These are phyloP conservation scores for Ips nitidus DNA, from an alignment of 1,140 invertebrate genomes.

Conservation along the genomic window DNA sequence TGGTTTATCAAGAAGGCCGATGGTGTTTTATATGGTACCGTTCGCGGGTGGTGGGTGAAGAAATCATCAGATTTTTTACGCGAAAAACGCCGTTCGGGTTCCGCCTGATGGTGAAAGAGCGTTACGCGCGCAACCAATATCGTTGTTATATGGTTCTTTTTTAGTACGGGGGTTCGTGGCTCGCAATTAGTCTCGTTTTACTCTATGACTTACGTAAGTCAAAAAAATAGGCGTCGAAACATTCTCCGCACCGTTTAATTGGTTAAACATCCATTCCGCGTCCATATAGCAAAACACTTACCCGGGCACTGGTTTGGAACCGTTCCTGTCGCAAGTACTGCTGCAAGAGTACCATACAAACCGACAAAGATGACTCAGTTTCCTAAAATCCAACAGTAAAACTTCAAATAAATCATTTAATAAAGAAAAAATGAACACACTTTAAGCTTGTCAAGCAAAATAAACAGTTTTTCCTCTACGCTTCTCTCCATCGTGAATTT, in stretches of 20 bases:
- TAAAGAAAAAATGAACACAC: slow-evolving; percentile 26
- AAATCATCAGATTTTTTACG: slow-evolving; percentile 15
- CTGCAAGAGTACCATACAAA: slow-evolving; percentile 44
- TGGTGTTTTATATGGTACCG: slow-evolving; percentile 16
- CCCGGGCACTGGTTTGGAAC: background rate
- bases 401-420: slow-evolving; percentile 2
- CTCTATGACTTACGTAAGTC: background rate
- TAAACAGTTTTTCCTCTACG: slow-evolving; percentile 41
- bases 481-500: slow-evolving; percentile 26
- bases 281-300: slow-evolving; percentile 3
- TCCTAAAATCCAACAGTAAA: slow-evolving; percentile 36
- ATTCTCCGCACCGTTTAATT: background rate
- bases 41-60: slow-evolving; percentile 22
- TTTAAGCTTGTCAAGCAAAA: slow-evolving; percentile 43
- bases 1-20: slow-evolving; percentile 1
- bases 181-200: background rate
- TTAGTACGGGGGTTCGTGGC: slow-evolving; percentile 1
- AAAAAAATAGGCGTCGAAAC: background rate
- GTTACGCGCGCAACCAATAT: slow-evolving; percentile 10
- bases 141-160: background rate
- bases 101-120: slow-evolving; percentile 28
- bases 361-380: slow-evolving; percentile 42
- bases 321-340: slow-evolving; percentile 42
- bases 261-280: background rate
- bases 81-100: slow-evolving; percentile 17